Base-by-base conservation (phyloP, 2,888 invertebrate genomes). In the Microctonus brassicae region DNA sequence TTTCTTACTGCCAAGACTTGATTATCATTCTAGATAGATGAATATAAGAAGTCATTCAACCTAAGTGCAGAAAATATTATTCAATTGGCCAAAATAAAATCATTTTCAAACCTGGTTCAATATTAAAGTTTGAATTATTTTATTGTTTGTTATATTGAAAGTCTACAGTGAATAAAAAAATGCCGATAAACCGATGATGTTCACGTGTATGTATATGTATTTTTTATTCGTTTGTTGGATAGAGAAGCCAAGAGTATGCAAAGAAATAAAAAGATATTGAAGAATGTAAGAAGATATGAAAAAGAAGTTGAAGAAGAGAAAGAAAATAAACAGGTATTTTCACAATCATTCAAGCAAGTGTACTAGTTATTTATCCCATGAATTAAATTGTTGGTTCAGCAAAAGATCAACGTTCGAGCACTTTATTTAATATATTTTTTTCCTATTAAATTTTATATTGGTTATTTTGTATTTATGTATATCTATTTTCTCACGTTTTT, bases 301-400 rank as follows among this genome's bases (percentile, higher is more conserved):
- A n/a, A 26, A 57, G n/a, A 26, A 58, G 17, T 33, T 17, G 17
- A 29, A 58, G 6, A 58, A 5, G 34, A 24, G 5, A 26, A 66
- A 58, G 42, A 39, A 26, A 52, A 58, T 57, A 55, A 67, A 67
- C 42, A 58, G 58, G 39, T 57, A 67, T 67, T 67, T 67, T 58
- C 67, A 39, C 58, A 58, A 58, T 67, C 57, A 58, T 58, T 58
- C 55, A 36, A 67, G 55, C 67, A 67, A 58, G 67, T 55, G 42
- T 42, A 67, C 57, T 39, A 52, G 42, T 47, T 52, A 39, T 39
- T n/a, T n/a, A n/a, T n/a, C n/a, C 53, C 20, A n/a, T 57, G 39
- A 57, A 67, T 67, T 67, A 67, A 67, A 67, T 67, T 67, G 66
- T 52, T 39, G 10, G 6, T n/a, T 17, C 13, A 17, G 34, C 33